Conservation (phyloP, 2,888 invertebrate species). For the Dolomedes plantarius region DNA sequence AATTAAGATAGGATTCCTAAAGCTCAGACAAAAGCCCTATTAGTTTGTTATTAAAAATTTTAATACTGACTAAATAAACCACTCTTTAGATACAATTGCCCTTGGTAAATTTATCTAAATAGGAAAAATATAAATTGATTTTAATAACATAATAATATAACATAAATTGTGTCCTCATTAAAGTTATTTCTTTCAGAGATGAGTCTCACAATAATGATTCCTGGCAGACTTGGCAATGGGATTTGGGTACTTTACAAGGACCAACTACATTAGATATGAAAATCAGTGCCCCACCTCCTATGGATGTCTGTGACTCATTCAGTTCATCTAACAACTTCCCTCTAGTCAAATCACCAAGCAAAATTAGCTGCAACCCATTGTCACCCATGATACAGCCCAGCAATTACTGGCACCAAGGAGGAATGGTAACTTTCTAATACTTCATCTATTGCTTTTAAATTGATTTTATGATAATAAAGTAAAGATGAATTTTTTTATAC, state of each 20-base stretch:
- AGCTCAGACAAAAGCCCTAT: too few relatives aligned
- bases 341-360: slow-evolving; percentile 32
- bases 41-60: too few relatives aligned
- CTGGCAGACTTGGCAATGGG: slow-evolving; percentile 73
- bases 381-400: slow-evolving; percentile 49
- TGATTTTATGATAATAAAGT: too few relatives aligned
- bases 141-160: too few relatives aligned
- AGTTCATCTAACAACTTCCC: slow-evolving; percentile 49
- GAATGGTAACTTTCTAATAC: slow-evolving; percentile 43
- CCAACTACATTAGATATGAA: slow-evolving; percentile 58
- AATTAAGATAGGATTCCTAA: too few relatives aligned
- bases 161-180: too few relatives aligned
- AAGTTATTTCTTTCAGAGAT: slow-evolving; percentile 83
- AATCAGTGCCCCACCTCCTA: slow-evolving; percentile 24
- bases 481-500: too few relatives aligned
- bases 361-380: background rate
- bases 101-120: too few relatives aligned
- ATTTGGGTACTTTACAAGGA: slow-evolving; percentile 72
- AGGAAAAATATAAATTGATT: too few relatives aligned
- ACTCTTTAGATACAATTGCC: too few relatives aligned
- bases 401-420: slow-evolving; percentile 57
- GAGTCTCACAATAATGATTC: slow-evolving; percentile 86
- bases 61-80: too few relatives aligned
- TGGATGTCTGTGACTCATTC: slow-evolving; percentile 32
- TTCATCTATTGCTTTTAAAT: too few relatives aligned